These are phyloP conservation scores for Anarhynchus alexandrinus DNA, from an alignment of 2,113 vertebrate species.

Conservation along the genomic window DNA sequence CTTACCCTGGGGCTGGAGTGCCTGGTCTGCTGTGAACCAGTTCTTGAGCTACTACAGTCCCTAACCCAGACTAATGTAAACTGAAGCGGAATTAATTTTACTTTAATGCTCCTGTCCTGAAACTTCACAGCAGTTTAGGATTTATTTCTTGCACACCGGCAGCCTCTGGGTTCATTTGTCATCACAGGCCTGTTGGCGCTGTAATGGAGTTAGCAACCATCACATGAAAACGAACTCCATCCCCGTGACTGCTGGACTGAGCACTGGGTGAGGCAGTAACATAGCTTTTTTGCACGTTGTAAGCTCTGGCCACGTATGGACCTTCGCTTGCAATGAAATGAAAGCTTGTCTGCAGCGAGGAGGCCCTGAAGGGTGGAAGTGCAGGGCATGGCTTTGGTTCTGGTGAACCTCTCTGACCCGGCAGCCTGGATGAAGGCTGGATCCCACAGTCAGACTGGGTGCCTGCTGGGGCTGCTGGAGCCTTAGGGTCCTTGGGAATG, in stretches of 20 bases:
- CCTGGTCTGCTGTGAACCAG: accelerated
- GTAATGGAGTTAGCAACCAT: neutral
- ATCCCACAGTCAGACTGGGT: neutral
- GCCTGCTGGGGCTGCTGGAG: neutral
- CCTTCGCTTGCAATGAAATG: neutral
- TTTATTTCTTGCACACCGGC: neutral
- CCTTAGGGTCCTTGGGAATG: no score
- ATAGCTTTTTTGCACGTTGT: neutral
- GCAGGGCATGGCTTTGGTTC: neutral
- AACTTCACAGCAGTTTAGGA: neutral
- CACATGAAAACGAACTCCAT: neutral
- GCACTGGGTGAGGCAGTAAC: neutral
- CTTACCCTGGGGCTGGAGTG: neutral
- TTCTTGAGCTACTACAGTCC: neutral
- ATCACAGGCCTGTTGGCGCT: neutral
- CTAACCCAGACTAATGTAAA: neutral
- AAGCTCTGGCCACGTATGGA: accelerated
- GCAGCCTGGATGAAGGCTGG: neutral
- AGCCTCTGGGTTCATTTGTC: neutral
- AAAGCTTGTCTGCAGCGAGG: neutral
- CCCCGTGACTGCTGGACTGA: neutral
- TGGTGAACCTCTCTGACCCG: neutral
- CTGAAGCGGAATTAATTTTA: neutral
- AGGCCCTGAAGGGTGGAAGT: neutral
- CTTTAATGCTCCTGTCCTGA: neutral